A percentile compares a stretch with the other conserved stretches of the same genome.
Conservation (phyloP, 2,797 vertebrate species). For the Lerista edwardsae region DNA sequence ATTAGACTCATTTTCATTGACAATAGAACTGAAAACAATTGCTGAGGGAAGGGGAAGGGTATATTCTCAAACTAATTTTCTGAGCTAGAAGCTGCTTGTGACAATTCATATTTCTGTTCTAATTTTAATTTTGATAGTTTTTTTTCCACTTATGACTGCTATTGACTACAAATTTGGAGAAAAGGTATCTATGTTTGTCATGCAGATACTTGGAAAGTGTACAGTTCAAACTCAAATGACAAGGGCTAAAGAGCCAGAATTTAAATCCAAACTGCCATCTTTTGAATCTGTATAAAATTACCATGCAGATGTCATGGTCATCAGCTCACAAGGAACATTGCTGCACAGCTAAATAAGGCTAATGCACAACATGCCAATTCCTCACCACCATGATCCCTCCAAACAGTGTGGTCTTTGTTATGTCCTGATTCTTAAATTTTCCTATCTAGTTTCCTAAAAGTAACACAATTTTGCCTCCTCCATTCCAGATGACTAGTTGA, state of each 20-base stretch:
- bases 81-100: not conserved
- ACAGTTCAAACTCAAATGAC: not conserved
- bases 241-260: not conserved
- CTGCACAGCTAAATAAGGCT: too few relatives aligned
- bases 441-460: too few relatives aligned
- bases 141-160: not conserved
- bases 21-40: not conserved
- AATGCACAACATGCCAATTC: too few relatives aligned
- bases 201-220: not conserved
- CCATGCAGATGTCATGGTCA: too few relatives aligned
- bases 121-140: not conserved
- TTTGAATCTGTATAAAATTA: not conserved
- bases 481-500: too few relatives aligned
- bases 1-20: slow-evolving; percentile 19
- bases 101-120: not conserved
- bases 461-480: too few relatives aligned
- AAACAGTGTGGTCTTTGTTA: too few relatives aligned
- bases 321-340: too few relatives aligned
- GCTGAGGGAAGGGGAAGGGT: not conserved
- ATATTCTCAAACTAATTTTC: not conserved
- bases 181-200: too few relatives aligned
- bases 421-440: too few relatives aligned
- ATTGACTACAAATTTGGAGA: not conserved
- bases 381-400: too few relatives aligned
- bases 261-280: not conserved